Evolutionary conservation across 2,113 vertebrate genomes (phyloP).

Genomic region (Pelecanoides urinatrix): DNA sequence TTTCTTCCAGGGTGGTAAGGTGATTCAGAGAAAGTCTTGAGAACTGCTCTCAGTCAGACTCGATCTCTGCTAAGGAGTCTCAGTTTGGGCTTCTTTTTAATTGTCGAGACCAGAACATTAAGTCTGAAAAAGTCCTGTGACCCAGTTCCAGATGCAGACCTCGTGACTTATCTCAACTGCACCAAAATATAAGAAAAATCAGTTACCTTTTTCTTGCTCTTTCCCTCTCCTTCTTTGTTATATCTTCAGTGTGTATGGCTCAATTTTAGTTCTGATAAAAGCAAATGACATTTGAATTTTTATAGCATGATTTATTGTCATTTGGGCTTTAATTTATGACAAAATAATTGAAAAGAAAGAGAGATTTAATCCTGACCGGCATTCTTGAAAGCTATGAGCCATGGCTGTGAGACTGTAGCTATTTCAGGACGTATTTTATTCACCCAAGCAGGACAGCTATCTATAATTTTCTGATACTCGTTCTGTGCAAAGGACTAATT

Average conservation of each 20-base stretch:
- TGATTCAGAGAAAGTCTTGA: background rate
- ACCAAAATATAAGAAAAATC: background rate
- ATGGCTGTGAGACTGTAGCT: background rate
- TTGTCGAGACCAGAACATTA: background rate
- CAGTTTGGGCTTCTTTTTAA: background rate
- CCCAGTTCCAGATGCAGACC: background rate
- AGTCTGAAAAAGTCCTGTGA: background rate
- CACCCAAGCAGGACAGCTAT: background rate
- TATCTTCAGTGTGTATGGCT: background rate
- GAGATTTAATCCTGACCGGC: background rate
- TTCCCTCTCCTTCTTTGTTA: background rate
- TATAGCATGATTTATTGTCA: slow-evolving; percentile 39
- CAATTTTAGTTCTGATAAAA: slow-evolving; percentile 14
- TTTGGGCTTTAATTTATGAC: slow-evolving; percentile 29
- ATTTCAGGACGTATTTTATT: slow-evolving; percentile 5
- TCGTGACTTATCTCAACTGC: background rate
- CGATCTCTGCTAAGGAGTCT: background rate
- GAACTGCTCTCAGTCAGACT: background rate
- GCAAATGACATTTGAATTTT: slow-evolving; percentile 35
- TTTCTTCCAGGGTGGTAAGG: background rate
- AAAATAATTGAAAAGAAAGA: slow-evolving; percentile 30
- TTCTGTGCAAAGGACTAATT: slow-evolving; percentile 3
- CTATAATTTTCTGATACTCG: background rate
- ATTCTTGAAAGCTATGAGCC: background rate
- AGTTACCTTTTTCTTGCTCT: background rate